A percentile compares a stretch with the other conserved stretches of the same genome.
Evolutionary conservation across 1,140 invertebrate species (phyloP).

Genomic region (Teleopsis dalmanni): DNA sequence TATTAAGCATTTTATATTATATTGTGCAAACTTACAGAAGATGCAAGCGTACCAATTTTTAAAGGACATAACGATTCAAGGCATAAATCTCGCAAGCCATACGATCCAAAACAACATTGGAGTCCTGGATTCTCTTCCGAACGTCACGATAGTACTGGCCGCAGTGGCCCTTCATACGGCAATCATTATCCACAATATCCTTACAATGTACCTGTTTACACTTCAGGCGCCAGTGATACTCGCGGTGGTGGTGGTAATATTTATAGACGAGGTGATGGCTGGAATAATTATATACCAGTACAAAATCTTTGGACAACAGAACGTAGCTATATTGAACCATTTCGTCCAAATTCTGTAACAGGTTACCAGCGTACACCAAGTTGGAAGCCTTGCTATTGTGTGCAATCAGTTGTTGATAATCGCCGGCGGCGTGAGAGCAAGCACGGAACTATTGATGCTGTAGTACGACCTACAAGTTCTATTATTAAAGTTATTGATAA

Average conservation of each 20-base stretch:
- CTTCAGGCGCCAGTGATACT: not conserved
- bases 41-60: conserved; percentile 41
- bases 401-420: conserved; percentile 25
- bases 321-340: conserved; percentile 23
- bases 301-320: conserved; percentile 36
- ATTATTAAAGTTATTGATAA: conserved; percentile 25
- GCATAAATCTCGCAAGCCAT: conserved; percentile 24
- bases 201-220: conserved; percentile 13
- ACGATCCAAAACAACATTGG: conserved; percentile 37
- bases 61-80: conserved; percentile 32
- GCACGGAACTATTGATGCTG: not conserved
- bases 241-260: conserved; percentile 9
- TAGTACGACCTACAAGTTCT: conserved; percentile 10
- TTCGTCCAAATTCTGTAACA: conserved; percentile 4
- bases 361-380: conserved; percentile 21
- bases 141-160: conserved; percentile 17
- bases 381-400: conserved; percentile 41
- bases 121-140: conserved; percentile 33
- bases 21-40: conserved; percentile 18
- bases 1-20: not conserved
- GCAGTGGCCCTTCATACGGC: conserved; percentile 1
- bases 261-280: conserved; percentile 26
- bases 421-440: conserved; percentile 22
- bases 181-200: conserved; percentile 12
- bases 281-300: conserved; percentile 34